Evolutionary conservation across 1,140 invertebrate genomes (phyloP).

Genomic region (Drosophila eugracilis): DNA sequence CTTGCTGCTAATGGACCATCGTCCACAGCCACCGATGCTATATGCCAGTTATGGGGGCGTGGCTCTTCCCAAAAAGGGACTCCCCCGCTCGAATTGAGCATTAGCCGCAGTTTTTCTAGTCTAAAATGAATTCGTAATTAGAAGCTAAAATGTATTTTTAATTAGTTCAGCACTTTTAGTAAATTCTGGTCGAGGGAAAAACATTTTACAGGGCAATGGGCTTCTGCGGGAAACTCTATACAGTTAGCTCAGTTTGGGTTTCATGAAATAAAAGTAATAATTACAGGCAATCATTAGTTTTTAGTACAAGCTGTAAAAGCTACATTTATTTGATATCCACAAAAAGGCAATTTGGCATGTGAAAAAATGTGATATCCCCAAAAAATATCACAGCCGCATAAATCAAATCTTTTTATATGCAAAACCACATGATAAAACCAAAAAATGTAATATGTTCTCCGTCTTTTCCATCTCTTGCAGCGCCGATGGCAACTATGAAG

Average conservation of each 20-base stretch:
- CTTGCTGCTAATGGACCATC: slow-evolving; percentile 69
- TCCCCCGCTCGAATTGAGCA: too few relatives aligned
- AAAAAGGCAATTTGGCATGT: too few relatives aligned
- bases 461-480: slow-evolving; percentile 85
- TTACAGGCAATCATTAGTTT: too few relatives aligned
- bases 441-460: slow-evolving; percentile 4
- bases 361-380: background rate
- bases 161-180: slow-evolving; percentile 72
- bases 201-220: too few relatives aligned
- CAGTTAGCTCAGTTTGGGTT: too few relatives aligned
- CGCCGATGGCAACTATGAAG: slow-evolving; percentile 99
- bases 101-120: slow-evolving; percentile 64
- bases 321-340: too few relatives aligned
- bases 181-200: slow-evolving; percentile 6
- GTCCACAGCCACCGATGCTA: slow-evolving; percentile 25
- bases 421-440: background rate
- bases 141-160: slow-evolving; percentile 63
- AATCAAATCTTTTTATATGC: too few relatives aligned
- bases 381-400: background rate
- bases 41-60: slow-evolving; percentile 30
- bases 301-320: too few relatives aligned
- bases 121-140: slow-evolving; percentile 80
- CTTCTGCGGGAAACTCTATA: background rate
- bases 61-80: slow-evolving; percentile 19
- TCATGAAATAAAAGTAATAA: background rate